These are phyloP conservation scores for Lepus americanus DNA, from an alignment of 2,113 vertebrate species.

Conservation along the genomic window DNA sequence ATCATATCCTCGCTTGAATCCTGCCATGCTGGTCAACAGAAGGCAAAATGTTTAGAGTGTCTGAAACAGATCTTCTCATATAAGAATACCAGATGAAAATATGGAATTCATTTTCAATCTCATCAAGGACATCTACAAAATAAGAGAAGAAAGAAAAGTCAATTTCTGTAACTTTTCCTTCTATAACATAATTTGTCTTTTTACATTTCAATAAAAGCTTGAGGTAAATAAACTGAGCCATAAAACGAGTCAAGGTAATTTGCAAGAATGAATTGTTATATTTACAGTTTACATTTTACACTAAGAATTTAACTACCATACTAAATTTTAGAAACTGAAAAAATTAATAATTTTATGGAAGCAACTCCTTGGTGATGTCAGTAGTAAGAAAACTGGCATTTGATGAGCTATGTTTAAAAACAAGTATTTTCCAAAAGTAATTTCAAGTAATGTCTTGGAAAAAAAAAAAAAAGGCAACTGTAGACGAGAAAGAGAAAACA, in stretches of 20 bases:
- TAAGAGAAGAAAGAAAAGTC: conserved; percentile 75
- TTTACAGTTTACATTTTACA: neutral
- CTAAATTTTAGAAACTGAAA: conserved; percentile 42
- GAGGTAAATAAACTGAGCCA: neutral
- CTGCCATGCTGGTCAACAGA: conserved; percentile 93
- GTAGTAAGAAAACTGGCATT: conserved; percentile 49
- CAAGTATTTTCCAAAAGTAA: conserved; percentile 19
- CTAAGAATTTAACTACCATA: conserved; percentile 46
- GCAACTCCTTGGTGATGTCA: neutral
- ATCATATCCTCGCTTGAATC: conserved; percentile 98
- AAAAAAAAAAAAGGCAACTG: conserved; percentile 39
- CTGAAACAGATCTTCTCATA: conserved; percentile 88
- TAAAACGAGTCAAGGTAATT: conserved; percentile 37
- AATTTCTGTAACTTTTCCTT: conserved; percentile 1
- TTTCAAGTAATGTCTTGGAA: neutral
- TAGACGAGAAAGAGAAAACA: conserved; percentile 9
- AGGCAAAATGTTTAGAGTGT: conserved; percentile 75
- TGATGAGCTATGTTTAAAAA: conserved; percentile 22
- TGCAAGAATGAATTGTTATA: neutral
- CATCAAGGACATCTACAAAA: conserved; percentile 86
- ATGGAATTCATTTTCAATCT: conserved; percentile 89
- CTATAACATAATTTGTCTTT: neutral
- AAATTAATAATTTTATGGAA: neutral
- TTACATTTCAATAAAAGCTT: conserved; percentile 3
- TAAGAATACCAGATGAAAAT: conserved; percentile 85